Conservation (phyloP, 2,797 vertebrate species). For the Kryptolebias ocellatus region DNA sequence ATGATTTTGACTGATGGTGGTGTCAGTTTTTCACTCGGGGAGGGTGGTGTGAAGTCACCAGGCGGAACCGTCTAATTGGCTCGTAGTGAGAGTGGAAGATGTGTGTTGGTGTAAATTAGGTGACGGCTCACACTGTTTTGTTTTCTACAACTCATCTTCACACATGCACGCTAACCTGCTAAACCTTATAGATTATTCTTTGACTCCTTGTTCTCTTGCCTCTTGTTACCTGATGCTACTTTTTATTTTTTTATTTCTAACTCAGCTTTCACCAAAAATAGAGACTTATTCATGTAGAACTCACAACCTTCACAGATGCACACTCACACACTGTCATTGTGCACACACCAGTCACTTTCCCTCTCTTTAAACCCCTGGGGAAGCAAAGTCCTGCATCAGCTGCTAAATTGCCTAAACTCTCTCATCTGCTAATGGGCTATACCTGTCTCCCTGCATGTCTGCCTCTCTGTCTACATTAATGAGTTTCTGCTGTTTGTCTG, state of each 20-base stretch:
- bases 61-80: constrained; percentile 54
- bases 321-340: constrained; percentile 11
- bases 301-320: constrained; percentile 28
- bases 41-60: constrained; percentile 49
- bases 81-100: constrained; percentile 31
- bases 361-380: constrained; percentile 36
- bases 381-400: constrained; percentile 71
- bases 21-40: constrained; percentile 43
- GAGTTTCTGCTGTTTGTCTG: constrained; percentile 52
- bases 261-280: constrained; percentile 37
- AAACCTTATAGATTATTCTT: neutral
- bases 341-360: constrained; percentile 30
- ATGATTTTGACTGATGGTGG: constrained; percentile 55
- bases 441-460: constrained; percentile 63
- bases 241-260: constrained; percentile 1
- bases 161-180: constrained; percentile 12
- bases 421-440: constrained; percentile 69
- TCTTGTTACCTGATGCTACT: constrained; percentile 31
- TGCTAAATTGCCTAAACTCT: constrained; percentile 74
- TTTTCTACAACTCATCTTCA: constrained; percentile 55
- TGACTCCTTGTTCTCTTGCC: constrained; percentile 10
- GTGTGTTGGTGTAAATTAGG: constrained; percentile 65
- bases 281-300: constrained; percentile 35
- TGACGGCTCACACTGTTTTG: constrained; percentile 60
- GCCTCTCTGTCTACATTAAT: constrained; percentile 61